A percentile compares a stretch with the other conserved stretches of the same genome.
Evolutionary conservation across 2,888 invertebrate species (phyloP).

Genomic region (Trachelus tabidus): DNA sequence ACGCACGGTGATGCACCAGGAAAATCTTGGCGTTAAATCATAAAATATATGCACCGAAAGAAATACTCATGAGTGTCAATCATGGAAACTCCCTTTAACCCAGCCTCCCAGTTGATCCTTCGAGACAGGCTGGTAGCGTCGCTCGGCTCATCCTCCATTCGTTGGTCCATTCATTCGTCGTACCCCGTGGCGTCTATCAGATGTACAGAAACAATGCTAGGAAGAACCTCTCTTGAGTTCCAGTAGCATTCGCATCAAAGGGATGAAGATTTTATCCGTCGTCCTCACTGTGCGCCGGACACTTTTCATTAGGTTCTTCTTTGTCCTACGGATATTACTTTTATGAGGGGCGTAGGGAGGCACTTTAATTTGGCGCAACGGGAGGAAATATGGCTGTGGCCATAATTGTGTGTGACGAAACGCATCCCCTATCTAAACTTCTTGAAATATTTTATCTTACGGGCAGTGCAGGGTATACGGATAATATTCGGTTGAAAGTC

Average conservation of each 20-base stretch:
- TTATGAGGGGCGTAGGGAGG: slow-evolving; percentile 13
- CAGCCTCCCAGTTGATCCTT: too few species aligned
- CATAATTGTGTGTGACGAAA: neutral
- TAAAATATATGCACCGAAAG: too few species aligned
- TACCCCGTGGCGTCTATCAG: slow-evolving; percentile 43
- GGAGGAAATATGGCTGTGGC: neutral
- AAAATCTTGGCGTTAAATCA: too few species aligned
- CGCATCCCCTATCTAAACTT: neutral
- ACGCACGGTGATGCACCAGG: too few species aligned
- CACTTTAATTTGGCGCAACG: slow-evolving; percentile 34
- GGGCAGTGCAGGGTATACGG: too few species aligned
- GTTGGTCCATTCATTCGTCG: slow-evolving; percentile 38
- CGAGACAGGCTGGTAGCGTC: too few species aligned
- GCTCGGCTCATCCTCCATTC: slow-evolving; percentile 13
- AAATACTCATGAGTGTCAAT: too few species aligned
- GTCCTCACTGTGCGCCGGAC: slow-evolving; percentile 34
- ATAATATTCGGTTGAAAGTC: too few species aligned
- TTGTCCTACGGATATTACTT: slow-evolving; percentile 47
- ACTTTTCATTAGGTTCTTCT: slow-evolving; percentile 54
- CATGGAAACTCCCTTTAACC: too few species aligned
- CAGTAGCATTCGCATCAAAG: slow-evolving; percentile 40
- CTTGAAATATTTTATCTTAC: neutral
- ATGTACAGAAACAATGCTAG: slow-evolving; percentile 52
- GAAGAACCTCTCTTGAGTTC: slow-evolving; percentile 44
- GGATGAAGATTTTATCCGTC: slow-evolving; percentile 39